A percentile compares a stretch with the other conserved stretches of the same genome.
Conservation (phyloP, 2,888 invertebrate species). For the Linyphia triangularis region DNA sequence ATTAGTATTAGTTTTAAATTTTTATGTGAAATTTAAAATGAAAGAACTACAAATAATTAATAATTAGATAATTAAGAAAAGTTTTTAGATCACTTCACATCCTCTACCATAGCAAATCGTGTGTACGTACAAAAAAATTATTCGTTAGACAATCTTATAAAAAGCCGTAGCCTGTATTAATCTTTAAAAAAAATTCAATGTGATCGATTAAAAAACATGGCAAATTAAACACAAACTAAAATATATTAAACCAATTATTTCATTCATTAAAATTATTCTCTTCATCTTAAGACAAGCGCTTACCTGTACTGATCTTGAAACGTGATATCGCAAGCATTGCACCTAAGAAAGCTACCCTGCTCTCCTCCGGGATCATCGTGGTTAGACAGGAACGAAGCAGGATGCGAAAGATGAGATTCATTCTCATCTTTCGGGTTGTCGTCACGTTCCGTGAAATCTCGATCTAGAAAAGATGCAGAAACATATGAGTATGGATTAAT, state of each 20-base stretch:
- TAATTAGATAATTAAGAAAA: too few species aligned
- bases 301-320: conserved; percentile 69
- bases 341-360: conserved; percentile 9
- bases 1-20: too few species aligned
- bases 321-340: conserved; percentile 60
- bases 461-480: neutral
- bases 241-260: neutral
- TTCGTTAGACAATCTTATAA: too few species aligned
- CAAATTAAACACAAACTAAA: too few species aligned
- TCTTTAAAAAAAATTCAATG: too few species aligned
- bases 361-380: conserved; percentile 32
- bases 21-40: too few species aligned
- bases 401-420: conserved; percentile 13
- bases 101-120: too few species aligned
- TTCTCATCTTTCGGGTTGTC: conserved; percentile 6
- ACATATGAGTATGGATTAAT: too few species aligned
- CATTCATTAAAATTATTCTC: neutral
- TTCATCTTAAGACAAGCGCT: neutral
- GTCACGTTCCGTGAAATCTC: neutral
- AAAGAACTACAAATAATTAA: too few species aligned
- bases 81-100: too few species aligned
- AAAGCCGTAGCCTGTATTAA: too few species aligned
- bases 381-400: conserved; percentile 5
- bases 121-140: too few species aligned
- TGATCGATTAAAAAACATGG: neutral